phyloP scores from a whole-genome alignment of 1,140 invertebrate genomes.

The Apis laboriosa region DNA sequence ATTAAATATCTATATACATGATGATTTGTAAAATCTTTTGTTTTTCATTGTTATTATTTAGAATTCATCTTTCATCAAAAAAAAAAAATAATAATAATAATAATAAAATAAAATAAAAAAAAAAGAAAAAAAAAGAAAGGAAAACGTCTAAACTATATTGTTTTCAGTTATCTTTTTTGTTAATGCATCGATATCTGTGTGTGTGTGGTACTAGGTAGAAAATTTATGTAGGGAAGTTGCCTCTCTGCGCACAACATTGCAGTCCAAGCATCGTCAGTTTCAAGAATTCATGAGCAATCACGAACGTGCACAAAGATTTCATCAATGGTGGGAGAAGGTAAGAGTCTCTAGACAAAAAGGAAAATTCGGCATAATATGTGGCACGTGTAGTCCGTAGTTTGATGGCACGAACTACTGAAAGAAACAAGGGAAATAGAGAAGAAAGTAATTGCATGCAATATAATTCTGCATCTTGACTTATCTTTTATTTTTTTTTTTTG shows the following conservation, averaged over 20 bases:
- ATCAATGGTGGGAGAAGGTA: constrained; percentile 76
- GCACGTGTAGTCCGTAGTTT: constrained; percentile 31
- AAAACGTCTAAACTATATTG: constrained; percentile 46
- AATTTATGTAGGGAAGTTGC: constrained; percentile 81
- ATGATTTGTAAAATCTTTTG: not conserved
- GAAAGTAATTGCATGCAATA: constrained; percentile 23
- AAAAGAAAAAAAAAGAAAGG: not conserved
- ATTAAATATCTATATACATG: not conserved
- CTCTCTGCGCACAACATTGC: constrained; percentile 79
- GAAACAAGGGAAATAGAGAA: not conserved
- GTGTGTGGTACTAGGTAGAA: constrained; percentile 81
- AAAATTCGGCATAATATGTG: not conserved
- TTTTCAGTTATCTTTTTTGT: constrained; percentile 73
- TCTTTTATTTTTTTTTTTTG: constrained; percentile 3
- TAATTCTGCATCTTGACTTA: constrained; percentile 33
- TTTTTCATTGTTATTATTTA: not conserved
- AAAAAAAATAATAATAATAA: not conserved
- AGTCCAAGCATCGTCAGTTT: constrained; percentile 79
- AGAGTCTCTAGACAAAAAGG: constrained; percentile 54
- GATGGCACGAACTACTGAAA: constrained; percentile 30
- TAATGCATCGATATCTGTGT: constrained; percentile 77
- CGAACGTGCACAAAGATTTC: constrained; percentile 71
- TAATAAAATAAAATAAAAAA: not conserved
- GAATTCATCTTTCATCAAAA: not conserved
- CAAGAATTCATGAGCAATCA: constrained; percentile 78